Conservation (phyloP, 2,797 vertebrate genomes). For the Columba guinea region DNA sequence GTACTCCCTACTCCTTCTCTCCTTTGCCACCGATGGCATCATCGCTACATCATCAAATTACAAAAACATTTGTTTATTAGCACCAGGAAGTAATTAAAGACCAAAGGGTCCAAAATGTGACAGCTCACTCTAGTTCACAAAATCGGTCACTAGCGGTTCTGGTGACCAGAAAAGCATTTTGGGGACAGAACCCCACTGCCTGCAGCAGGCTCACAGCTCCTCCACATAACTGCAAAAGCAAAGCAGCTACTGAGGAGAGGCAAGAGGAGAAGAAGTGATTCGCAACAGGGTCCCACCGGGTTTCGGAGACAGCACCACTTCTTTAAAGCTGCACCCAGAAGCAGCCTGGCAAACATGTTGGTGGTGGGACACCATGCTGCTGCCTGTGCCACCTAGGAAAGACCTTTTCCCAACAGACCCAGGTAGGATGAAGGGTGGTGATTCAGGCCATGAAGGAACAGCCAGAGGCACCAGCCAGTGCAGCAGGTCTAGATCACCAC, state of each 20-base stretch:
- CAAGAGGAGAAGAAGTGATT: background rate
- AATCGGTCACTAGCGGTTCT: background rate
- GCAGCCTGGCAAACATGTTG: accelerated
- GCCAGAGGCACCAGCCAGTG: background rate
- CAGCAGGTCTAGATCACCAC: background rate
- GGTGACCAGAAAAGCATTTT: background rate
- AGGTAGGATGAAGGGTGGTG: background rate
- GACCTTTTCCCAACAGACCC: background rate
- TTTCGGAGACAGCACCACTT: background rate
- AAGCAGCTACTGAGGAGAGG: background rate
- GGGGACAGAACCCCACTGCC: background rate
- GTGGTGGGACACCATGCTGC: background rate
- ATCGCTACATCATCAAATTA: no score
- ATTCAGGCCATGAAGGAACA: background rate
- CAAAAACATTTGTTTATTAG: background rate
- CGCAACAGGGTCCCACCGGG: background rate
- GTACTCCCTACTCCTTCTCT: background rate
- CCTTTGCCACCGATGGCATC: background rate
- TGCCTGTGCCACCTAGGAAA: background rate
- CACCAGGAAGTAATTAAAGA: background rate
- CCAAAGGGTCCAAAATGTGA: background rate
- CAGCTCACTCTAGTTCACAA: background rate
- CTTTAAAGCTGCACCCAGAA: background rate
- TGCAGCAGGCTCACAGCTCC: background rate
- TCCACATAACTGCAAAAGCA: background rate